Evolutionary conservation across 2,888 invertebrate species (phyloP).

Genomic region (Meteorus colon): DNA sequence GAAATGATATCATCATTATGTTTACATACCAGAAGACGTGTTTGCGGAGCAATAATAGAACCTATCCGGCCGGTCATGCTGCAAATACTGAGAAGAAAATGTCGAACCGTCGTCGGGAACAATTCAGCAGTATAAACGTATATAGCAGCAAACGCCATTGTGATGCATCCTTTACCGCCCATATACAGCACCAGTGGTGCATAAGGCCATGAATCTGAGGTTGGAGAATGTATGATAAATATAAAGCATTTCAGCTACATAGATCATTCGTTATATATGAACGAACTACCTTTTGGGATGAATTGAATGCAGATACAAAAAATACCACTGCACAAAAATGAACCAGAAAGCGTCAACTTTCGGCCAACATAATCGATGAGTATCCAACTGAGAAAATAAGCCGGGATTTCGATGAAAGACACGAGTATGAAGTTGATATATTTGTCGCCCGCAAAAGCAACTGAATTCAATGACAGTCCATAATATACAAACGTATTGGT

Average conservation of each 20-base stretch:
- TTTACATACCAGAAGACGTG: constrained; percentile 77
- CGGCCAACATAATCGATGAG: constrained; percentile 76
- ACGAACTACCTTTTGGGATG: constrained; percentile 75
- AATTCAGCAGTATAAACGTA: constrained; percentile 83
- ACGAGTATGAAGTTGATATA: constrained; percentile 85
- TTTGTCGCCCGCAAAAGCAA: constrained; percentile 82
- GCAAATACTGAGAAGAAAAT: constrained; percentile 80
- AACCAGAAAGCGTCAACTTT: constrained; percentile 78
- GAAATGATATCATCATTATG: background rate
- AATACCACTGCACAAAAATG: constrained; percentile 78
- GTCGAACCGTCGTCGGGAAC: constrained; percentile 81
- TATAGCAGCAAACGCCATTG: constrained; percentile 80
- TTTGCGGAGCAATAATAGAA: constrained; percentile 82
- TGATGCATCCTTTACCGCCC: constrained; percentile 79
- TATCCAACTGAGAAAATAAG: constrained; percentile 79
- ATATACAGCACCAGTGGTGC: constrained; percentile 77
- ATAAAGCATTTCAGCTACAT: constrained; percentile 15
- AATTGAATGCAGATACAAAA: constrained; percentile 79
- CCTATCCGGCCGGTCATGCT: constrained; percentile 83
- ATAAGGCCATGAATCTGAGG: constrained; percentile 74
- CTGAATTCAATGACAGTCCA: constrained; percentile 86
- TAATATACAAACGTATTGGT: constrained; percentile 87
- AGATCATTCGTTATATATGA: background rate
- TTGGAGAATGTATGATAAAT: constrained; percentile 52
- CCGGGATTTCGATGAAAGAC: constrained; percentile 83